Conservation (phyloP, 1,140 invertebrate species). For the Drosophila orena region DNA sequence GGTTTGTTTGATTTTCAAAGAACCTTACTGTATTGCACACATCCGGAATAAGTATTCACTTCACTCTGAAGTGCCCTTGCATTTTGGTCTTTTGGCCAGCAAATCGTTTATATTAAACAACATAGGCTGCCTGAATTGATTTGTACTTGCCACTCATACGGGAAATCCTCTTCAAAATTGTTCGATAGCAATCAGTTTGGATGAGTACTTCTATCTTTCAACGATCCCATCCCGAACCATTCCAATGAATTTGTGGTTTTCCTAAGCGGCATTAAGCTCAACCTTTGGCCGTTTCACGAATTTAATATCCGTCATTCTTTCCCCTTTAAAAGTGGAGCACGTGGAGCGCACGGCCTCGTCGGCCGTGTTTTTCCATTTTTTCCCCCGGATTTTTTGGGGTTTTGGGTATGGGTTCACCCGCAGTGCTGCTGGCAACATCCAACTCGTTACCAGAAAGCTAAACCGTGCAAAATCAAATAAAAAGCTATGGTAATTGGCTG, state of each 20-base stretch:
- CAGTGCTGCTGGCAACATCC: slow-evolving; percentile 29
- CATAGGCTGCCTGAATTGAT: not conserved
- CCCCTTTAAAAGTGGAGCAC: slow-evolving; percentile 36
- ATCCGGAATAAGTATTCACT: too few species aligned
- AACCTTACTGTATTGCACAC: too few species aligned
- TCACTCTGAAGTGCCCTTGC: too few species aligned
- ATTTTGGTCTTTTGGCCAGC: not conserved
- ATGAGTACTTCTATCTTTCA: slow-evolving; percentile 41
- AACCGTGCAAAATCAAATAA: slow-evolving; percentile 72
- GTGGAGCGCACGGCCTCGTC: slow-evolving; percentile 2
- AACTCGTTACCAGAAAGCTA: slow-evolving; percentile 68
- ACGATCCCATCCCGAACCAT: slow-evolving; percentile 24
- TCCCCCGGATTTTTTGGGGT: not conserved
- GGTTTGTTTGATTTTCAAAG: too few species aligned
- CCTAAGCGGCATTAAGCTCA: slow-evolving; percentile 31
- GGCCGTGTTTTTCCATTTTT: slow-evolving; percentile 27
- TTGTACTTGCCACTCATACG: not conserved
- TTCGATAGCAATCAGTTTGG: slow-evolving; percentile 26
- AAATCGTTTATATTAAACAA: not conserved
- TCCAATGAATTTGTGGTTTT: slow-evolving; percentile 39
- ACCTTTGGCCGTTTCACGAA: slow-evolving; percentile 27
- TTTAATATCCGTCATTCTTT: slow-evolving; percentile 49
- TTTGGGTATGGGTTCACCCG: slow-evolving; percentile 3
- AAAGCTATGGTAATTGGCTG: slow-evolving; percentile 67
- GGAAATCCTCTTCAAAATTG: slow-evolving; percentile 18